phyloP scores from a whole-genome alignment of 2,888 invertebrate species.

The Eretmocerus hayati region DNA sequence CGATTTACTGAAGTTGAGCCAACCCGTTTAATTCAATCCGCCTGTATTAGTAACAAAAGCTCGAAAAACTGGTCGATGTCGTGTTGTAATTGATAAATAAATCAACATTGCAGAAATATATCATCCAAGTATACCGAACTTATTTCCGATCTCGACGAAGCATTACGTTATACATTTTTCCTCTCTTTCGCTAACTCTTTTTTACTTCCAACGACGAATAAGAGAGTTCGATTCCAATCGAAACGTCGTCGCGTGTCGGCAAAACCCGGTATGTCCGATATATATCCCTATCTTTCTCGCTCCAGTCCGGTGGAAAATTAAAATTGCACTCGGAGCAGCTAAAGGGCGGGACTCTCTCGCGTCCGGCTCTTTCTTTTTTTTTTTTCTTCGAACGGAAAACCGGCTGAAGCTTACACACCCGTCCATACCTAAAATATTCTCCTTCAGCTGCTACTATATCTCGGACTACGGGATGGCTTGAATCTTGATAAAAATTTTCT shows the following conservation, averaged over 20 bases:
- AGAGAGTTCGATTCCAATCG: constrained; percentile 13
- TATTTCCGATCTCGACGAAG: too few species aligned
- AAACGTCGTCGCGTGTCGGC: constrained; percentile 10
- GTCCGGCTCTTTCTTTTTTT: neutral
- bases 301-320: constrained; percentile 19
- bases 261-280: constrained; percentile 12
- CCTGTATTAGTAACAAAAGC: too few species aligned
- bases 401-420: neutral
- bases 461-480: neutral
- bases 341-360: neutral
- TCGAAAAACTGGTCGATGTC: too few species aligned
- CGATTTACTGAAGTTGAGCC: too few species aligned
- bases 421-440: too few species aligned
- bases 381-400: neutral
- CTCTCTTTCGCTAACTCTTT: constrained; percentile 1
- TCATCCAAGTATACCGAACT: too few species aligned
- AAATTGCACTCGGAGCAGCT: constrained; percentile 18
- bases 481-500: constrained; percentile 15
- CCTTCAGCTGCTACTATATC: constrained; percentile 3
- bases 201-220: too few species aligned
- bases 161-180: neutral
- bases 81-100: too few species aligned
- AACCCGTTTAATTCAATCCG: too few species aligned
- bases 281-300: too few species aligned
- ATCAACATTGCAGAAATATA: too few species aligned